These are phyloP conservation scores for Tigriopus japonicus DNA, from an alignment of 1,140 invertebrate species.

Conservation along the genomic window DNA sequence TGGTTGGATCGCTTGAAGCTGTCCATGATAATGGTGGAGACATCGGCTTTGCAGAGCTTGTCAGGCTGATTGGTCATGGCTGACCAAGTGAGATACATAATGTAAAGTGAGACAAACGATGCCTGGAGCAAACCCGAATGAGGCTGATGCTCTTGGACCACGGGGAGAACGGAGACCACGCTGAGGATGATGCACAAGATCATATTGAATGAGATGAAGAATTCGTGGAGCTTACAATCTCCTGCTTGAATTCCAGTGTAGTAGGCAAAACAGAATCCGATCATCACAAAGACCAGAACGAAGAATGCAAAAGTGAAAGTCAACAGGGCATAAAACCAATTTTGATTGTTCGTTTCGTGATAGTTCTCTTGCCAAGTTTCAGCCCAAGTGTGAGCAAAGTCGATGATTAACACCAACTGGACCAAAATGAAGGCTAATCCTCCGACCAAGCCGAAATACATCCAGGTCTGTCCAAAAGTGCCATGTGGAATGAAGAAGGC, in stretches of 20 bases:
- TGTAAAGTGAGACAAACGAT: conserved; percentile 76
- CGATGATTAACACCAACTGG: conserved; percentile 86
- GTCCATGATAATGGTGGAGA: conserved; percentile 16
- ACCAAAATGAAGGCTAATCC: conserved; percentile 92
- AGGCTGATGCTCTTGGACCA: conserved; percentile 70
- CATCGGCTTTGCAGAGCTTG: conserved; percentile 24
- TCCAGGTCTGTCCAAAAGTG: conserved; percentile 65
- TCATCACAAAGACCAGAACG: conserved; percentile 50
- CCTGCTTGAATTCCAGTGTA: conserved; percentile 56
- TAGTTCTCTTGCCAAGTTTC: conserved; percentile 82
- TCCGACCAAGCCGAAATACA: conserved; percentile 94
- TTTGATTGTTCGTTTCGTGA: conserved; percentile 42
- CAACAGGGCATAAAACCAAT: conserved; percentile 54
- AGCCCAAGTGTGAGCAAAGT: conserved; percentile 93
- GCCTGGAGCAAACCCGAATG: conserved; percentile 76
- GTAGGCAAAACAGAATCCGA: conserved; percentile 71
- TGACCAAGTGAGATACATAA: conserved; percentile 93
- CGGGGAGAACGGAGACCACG: conserved; percentile 68
- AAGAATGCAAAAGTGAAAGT: conserved; percentile 67
- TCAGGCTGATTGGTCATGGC: conserved; percentile 76
- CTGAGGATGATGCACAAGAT: conserved; percentile 73
- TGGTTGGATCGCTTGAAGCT: conserved; percentile 1
- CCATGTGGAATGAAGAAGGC: conserved; percentile 90
- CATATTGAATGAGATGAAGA: conserved; percentile 92
- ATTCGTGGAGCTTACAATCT: conserved; percentile 76